Evolutionary conservation across 2,888 invertebrate species (phyloP), one percentile per base, ranked within the genome.

Genomic region (Leucania comma): DNA sequence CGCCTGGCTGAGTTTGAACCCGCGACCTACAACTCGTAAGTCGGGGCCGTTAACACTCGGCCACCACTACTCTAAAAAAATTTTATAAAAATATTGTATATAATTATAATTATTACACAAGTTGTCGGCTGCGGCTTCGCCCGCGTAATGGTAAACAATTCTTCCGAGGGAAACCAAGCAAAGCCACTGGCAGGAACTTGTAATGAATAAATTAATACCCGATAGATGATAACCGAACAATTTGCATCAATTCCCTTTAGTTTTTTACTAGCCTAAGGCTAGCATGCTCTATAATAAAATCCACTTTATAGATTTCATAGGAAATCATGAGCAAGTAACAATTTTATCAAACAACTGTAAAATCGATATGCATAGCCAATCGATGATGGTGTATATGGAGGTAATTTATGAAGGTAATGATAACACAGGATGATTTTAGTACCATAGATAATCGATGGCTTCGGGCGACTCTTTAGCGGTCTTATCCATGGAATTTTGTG

Each of bases 361-460:
- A 72, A 86, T 86, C 84, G 86, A 84, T 86, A 83, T 3, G 26
- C 75, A 78, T 81, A 29, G 24, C 86, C 60, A 84, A 84, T 84
- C 72, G 75, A 64, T 86, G 82, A 84, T 84, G 51, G 59, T 10
- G 24, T n/a, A 46, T 29, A 26, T 20, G 62, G 20, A n/a, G 1
- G 20, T 46, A 46, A 67, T 46, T 42, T 51, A 10, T 17, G 51
- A 24, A 24, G 26, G 51, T 75, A 75, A 82, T 82, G 67, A 68
- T 74, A 22, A 72, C 51, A 26, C 62, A n/a, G 14, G 14, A 5
- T 75, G 42, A 22, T 51, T 59, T 69, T 85, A 80, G 64, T 70
- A 72, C 83, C 83, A 51, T 76, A 59, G 57, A 69, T 26, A 75
- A 83, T 84, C 56, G 26, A 61, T 63, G 14, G 72, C 83, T 83